Evolutionary conservation across 2,888 invertebrate species (phyloP), one percentile per base, ranked within the genome.

Genomic region (Parnassius smintheus): DNA sequence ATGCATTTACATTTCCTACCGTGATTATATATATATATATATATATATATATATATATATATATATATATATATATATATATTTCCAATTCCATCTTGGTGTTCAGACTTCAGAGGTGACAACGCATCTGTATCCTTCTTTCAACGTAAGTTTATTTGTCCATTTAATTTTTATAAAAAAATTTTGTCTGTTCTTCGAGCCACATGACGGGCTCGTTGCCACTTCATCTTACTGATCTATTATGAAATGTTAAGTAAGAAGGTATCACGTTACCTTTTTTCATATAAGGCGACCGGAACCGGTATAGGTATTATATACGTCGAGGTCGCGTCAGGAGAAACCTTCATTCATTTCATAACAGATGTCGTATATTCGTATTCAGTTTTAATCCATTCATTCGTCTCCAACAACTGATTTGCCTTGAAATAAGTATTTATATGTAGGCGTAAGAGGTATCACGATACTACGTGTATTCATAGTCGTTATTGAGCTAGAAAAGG

Each of bases 301-400:
- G n/a, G 58, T 42, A 25, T 48, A 13, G 1, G 18, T 7, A 35
- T 35, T 35, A 35, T 35, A 35, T 35, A 35, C 12, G 25, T 22
- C 52, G 48, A 62, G 61, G 61, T 56, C 58, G 48, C 41, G 18
- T 22, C 2, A 49, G 25, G 35, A 22, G 18, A 58, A 49, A 54
- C 57, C 48, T 57, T 52, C 44, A 58, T 62, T 58, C 42, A 62
- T 49, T 54, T 58, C 53, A 9, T 46, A 53, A 48, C 48, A n/a
- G 25, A 56, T 18, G 41, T 50, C 25, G 53, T 49, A 50, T 58
- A 49, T 49, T 62, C 45, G 44, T 49, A 62, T 50, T 54, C 62
- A 58, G 35, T 58, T 61, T 49, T 53, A 58, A 62, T 42, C 44
- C 58, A 62, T 62, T 58, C 62, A 58, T 62, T 44, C 41, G 35